phyloP scores from a whole-genome alignment of 1,140 invertebrate genomes.

The Drosophila kohkoa region DNA sequence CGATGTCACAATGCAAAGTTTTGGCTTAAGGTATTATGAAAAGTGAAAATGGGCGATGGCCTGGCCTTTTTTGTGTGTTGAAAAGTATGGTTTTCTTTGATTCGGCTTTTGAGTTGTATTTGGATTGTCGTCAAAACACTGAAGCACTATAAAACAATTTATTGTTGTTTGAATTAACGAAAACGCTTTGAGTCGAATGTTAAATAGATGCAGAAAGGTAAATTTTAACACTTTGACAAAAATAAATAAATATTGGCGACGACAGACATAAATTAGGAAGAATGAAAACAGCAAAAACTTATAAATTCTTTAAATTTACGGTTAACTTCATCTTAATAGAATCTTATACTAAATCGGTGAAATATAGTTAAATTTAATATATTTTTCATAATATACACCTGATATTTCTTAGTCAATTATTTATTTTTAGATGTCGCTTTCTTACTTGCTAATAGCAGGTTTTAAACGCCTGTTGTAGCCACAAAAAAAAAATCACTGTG shows the following conservation, averaged over 20 bases:
- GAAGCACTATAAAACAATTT: slow-evolving; percentile 39
- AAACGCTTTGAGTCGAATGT: slow-evolving; percentile 19
- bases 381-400: too few relatives aligned
- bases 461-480: slow-evolving; percentile 39
- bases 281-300: slow-evolving; percentile 52
- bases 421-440: slow-evolving; percentile 6
- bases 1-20: slow-evolving; percentile 20
- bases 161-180: slow-evolving; percentile 33
- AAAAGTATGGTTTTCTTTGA: slow-evolving; percentile 44
- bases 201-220: slow-evolving; percentile 53
- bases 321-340: slow-evolving; percentile 84
- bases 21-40: slow-evolving; percentile 37
- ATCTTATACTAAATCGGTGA: too few relatives aligned
- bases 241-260: slow-evolving; percentile 10
- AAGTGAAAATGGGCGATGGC: slow-evolving; percentile 71
- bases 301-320: slow-evolving; percentile 84
- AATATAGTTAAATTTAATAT: too few relatives aligned
- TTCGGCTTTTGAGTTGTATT: slow-evolving; percentile 30
- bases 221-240: slow-evolving; percentile 42
- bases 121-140: slow-evolving; percentile 24
- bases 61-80: slow-evolving; percentile 77
- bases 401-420: slow-evolving; percentile 9
- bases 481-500: not conserved
- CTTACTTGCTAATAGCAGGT: slow-evolving; percentile 40
- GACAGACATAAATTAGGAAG: slow-evolving; percentile 29